A percentile compares a stretch with the other conserved stretches of the same genome.
Evolutionary conservation across 1,140 invertebrate genomes (phyloP).

Genomic region (Heliconius nattereri): DNA sequence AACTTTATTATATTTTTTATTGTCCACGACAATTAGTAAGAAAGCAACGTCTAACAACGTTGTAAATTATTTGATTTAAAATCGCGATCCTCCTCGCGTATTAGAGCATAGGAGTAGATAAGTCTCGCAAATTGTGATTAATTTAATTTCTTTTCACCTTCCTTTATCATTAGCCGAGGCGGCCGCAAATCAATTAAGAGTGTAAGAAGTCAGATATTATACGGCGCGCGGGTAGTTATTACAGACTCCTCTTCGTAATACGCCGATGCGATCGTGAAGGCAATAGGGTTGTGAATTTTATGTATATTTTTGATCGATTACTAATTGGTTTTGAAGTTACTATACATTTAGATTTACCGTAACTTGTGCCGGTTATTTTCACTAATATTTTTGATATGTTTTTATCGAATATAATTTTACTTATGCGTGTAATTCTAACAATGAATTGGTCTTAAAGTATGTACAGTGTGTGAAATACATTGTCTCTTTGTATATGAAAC

Average conservation of each 20-base stretch:
- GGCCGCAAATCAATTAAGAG: conserved; percentile 81
- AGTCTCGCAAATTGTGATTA: conserved; percentile 68
- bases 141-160: conserved; percentile 78
- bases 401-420: conserved; percentile 22
- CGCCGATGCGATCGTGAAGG: conserved; percentile 76
- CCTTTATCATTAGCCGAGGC: conserved; percentile 79
- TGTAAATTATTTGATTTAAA: background rate
- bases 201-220: conserved; percentile 80
- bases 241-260: conserved; percentile 75
- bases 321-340: conserved; percentile 69
- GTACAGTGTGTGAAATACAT: conserved; percentile 57
- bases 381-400: conserved; percentile 12
- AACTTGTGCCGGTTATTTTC: background rate
- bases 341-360: conserved; percentile 23
- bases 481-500: conserved; percentile 68
- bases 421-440: conserved; percentile 35
- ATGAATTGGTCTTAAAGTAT: conserved; percentile 70
- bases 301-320: conserved; percentile 69
- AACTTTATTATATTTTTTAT: background rate
- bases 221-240: conserved; percentile 75
- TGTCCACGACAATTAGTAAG: background rate
- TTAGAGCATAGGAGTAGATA: conserved; percentile 28
- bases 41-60: background rate
- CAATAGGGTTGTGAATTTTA: conserved; percentile 79
- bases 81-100: background rate